Evolutionary conservation across 2,797 vertebrate species (phyloP).

Genomic region (Hylomyscus alleni): DNA sequence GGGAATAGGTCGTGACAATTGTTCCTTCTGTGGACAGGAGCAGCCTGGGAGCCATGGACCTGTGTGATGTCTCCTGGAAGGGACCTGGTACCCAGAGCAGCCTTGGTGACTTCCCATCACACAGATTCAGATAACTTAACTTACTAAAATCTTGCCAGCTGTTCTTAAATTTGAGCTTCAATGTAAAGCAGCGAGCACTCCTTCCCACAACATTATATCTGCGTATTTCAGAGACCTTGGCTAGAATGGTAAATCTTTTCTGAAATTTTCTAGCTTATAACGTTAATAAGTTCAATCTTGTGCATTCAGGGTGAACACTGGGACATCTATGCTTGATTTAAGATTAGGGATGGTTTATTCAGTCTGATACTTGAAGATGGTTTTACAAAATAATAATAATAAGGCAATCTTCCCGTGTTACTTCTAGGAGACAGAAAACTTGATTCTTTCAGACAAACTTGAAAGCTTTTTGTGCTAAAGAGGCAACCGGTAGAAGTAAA

Average conservation of each 20-base stretch:
- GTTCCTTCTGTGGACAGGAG: not conserved
- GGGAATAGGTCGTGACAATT: rapidly evolving
- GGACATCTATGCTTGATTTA: not conserved
- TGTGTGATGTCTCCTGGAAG: rapidly evolving
- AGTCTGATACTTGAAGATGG: not conserved
- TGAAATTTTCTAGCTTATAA: not conserved
- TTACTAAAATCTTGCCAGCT: not conserved
- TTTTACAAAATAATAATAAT: not conserved
- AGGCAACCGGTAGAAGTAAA: not conserved
- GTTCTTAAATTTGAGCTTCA: not conserved
- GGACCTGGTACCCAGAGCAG: not conserved
- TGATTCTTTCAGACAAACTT: constrained; percentile 28
- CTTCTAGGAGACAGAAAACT: constrained; percentile 34
- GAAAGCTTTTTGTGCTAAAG: constrained; percentile 66
- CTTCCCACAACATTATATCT: not conserved
- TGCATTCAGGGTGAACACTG: not conserved
- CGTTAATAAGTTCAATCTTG: not conserved
- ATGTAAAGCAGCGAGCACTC: not conserved
- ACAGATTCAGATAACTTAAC: not conserved
- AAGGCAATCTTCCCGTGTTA: not conserved
- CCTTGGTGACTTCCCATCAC: not conserved
- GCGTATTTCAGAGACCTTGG: not conserved
- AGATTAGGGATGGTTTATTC: not conserved
- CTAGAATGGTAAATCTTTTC: constrained; percentile 1
- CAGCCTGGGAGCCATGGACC: not conserved